Evolutionary conservation across 2,888 invertebrate genomes (phyloP), one percentile per base, ranked within the genome.

Genomic region (Drosophila histrio): DNA sequence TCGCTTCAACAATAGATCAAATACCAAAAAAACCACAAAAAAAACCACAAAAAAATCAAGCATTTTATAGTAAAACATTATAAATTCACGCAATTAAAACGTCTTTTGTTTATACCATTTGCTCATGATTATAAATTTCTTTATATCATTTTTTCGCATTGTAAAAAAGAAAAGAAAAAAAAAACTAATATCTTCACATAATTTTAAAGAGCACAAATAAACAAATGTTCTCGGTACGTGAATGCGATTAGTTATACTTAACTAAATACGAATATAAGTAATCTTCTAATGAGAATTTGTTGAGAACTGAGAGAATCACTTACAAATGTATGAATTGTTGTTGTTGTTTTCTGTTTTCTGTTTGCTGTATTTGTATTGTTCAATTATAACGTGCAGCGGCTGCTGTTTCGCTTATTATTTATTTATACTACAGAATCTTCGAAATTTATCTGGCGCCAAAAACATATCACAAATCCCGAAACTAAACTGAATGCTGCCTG

Each of bases 371-470:
- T 13, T 36, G 17, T 19, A 34, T 47, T 69, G 59, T 52, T 71
- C 53, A 41, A 49, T 32, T 56, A n/a, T n/a, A 62, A 57, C 52
- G 54, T 49, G 22, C 58, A 22, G 70, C 41, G 39, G 24, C 46
- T 46, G 70, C 58, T 44, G 44, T 17, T 28, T 44, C 21, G 36
- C 26, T 64, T 50, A 39, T 30, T 49, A 72, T 62, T 72, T 72
- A 67, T 72, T 73, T 73, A 73, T 38, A 73, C 68, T 7, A n/a
- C 24, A 24, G 24, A 39, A 61, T 53, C 22, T 57, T 38, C 34
- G 34, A 65, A 76, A 76, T 73, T 70, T 76, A 73, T 73, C 65
- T 76, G 73, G 66, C 77, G 77, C 72, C 77, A 73, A 76, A 72
- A 73, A 73, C 73, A 66, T 62, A 66, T 46, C 57, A 66, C 73